Evolutionary conservation across 2,797 vertebrate genomes (phyloP), one percentile per base, ranked within the genome.

Genomic region (Hozukius guyotensis): DNA sequence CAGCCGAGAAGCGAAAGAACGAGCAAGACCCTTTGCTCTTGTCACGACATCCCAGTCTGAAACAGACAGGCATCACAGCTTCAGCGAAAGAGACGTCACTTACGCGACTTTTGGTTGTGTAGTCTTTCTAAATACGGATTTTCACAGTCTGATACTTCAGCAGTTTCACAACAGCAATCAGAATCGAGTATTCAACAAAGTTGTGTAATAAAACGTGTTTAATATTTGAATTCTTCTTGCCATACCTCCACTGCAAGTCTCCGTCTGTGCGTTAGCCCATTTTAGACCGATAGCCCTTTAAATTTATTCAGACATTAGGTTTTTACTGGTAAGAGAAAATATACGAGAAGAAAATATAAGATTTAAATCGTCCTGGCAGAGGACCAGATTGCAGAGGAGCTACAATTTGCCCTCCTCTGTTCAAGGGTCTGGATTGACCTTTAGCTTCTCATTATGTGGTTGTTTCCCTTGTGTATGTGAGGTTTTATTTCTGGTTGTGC

Each of bases 401-500:
- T 14, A 13, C 2, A 25, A 38, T 52, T 76, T 57, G 11, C 27
- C 20, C 18, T 59, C 13, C 22, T 67, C 57, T 73, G 1, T 81
- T 76, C 13, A 16, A 25, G 11, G 65, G 24, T 81, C 27, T 62
- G 22, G n/a, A 20, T 34, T 77, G 68, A 87, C 57, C 81, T 90
- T 79, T 86, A 73, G 42, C 81, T 62, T 76, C 74, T 77, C 55
- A 85, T 86, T 83, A 77, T 59, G 63, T 64, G 25, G 14, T 67
- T 72, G 34, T 77, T 75, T 77, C 55, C 49, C 32, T 55, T 65
- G 75, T 64, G 66, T 66, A n/a, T 60, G 13, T 62, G 36, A 80
- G n/a, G 61, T 80, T 81, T 79, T 81, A 77, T 72, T 82, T 78
- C 20, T 69, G 20, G 6, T 72, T 81, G 61, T 76, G 72, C 24